Evolutionary conservation across 2,797 vertebrate species (phyloP).

Genomic region (Pangasius macronema): DNA sequence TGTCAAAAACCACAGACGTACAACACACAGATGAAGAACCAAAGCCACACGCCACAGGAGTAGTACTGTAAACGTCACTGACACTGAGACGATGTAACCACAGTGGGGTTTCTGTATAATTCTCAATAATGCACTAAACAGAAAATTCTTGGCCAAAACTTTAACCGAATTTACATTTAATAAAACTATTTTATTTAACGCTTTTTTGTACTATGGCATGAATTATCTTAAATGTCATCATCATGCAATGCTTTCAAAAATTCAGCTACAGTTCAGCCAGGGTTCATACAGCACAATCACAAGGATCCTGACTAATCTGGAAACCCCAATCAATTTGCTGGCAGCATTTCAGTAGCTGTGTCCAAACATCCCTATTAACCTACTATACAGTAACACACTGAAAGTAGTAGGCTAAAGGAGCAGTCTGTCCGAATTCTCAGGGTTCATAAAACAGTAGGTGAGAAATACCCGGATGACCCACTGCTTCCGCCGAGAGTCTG

Average conservation of each 20-base stretch:
- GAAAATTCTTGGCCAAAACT: background rate
- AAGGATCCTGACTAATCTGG: background rate
- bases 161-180: background rate
- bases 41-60: background rate
- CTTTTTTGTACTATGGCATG: background rate
- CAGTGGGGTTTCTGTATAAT: background rate
- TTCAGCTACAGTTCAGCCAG: background rate
- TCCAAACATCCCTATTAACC: too few species aligned
- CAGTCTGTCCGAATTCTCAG: too few species aligned
- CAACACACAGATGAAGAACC: background rate
- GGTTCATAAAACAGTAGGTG: too few species aligned
- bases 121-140: background rate
- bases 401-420: too few species aligned
- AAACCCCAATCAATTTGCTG: background rate
- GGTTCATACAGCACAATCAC: background rate
- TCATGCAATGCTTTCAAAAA: background rate
- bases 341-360: background rate
- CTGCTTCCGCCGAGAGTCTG: too few species aligned
- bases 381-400: too few species aligned
- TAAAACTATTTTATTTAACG: background rate
- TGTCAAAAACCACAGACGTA: constrained; percentile 48
- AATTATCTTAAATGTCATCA: background rate
- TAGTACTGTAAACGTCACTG: too few species aligned
- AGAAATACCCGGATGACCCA: too few species aligned
- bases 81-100: too few species aligned